These are phyloP conservation scores for Orthonychiurus folsomi DNA, from an alignment of 2,888 invertebrate genomes.

Conservation along the genomic window DNA sequence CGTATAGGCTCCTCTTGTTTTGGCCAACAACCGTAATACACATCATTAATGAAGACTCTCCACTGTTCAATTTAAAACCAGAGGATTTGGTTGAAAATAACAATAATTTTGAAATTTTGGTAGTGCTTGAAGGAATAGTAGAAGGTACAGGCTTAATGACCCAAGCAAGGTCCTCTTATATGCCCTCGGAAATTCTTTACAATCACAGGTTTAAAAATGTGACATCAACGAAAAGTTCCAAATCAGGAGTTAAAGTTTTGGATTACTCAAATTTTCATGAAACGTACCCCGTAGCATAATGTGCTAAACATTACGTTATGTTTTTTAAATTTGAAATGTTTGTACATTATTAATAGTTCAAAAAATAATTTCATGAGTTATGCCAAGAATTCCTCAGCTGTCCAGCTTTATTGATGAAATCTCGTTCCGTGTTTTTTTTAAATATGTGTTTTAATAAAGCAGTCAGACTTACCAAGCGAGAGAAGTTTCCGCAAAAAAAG, in stretches of 20 bases:
- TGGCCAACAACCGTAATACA: slow-evolving; percentile 97
- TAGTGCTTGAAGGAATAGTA: slow-evolving; percentile 71
- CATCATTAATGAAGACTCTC: slow-evolving; percentile 70
- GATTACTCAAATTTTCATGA: slow-evolving; percentile 32
- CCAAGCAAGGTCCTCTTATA: slow-evolving; percentile 24
- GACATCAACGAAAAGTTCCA: slow-evolving; percentile 19
- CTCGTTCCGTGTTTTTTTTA: too few species aligned
- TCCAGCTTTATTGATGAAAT: too few species aligned
- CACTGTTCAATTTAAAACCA: slow-evolving; percentile 78
- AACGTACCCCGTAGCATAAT: slow-evolving; percentile 10
- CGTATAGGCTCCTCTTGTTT: slow-evolving; percentile 77
- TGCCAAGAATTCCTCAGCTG: too few species aligned
- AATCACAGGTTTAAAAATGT: slow-evolving; percentile 17
- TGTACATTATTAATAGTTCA: background rate
- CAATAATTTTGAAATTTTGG: slow-evolving; percentile 67
- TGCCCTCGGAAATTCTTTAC: slow-evolving; percentile 22
- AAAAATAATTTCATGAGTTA: background rate
- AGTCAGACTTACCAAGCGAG: too few species aligned
- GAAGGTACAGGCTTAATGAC: slow-evolving; percentile 58
- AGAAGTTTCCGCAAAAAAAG: too few species aligned
- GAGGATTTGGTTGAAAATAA: slow-evolving; percentile 63
- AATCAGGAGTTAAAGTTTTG: slow-evolving; percentile 23
- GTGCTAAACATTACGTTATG: too few species aligned
- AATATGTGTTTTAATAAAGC: too few species aligned
- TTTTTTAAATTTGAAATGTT: too few species aligned